Evolutionary conservation across 2,113 vertebrate genomes (phyloP), one percentile per base, ranked within the genome.

Genomic region (Protobothrops mucrosquamatus): DNA sequence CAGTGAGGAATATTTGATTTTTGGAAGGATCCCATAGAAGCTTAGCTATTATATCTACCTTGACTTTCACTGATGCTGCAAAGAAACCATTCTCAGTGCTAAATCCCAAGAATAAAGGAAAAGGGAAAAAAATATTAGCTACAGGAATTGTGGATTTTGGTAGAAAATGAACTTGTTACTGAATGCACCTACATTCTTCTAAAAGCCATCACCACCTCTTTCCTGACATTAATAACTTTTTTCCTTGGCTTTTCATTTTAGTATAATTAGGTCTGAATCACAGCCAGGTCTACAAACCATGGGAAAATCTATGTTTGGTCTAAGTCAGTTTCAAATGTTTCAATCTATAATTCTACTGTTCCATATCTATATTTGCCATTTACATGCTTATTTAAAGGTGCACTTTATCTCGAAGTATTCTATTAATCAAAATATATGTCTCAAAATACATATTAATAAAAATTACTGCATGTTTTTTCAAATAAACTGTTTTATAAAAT

Each of bases 21-120:
- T 59, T 89, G 69, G 69, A 85, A 46, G 52, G 24, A 59, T 85
- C 51, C 92, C 92, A 92, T 39, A 89, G 54, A 23, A 89, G 88
- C 43, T 48, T 92, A 55, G 69, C 10, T 52, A 55, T 51, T n/a
- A 92, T 34, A 92, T 89, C 88, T 86, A 86, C 59, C 88, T 34
- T 89, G 55, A 89, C 43, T 90, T 93, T 86, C 39, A 59, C 54
- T 20, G 7, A 24, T 29, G 55, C 26, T 59, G 29, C 48, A 29
- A 89, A 89, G 3, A 56, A 20, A n/a, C 39, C 69, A 48, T 43
- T 59, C 43, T 57, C 7, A 39, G 43, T 39, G 20, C 26, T 89
- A 55, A 85, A 92, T 14, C 26, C n/a, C 46, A 88, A 64, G 12
- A 43, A 7, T 22, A 22, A 55, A 54, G 48, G 10, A 56, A 46